A percentile compares a stretch with the other conserved stretches of the same genome.
These are phyloP conservation scores for Drosophila repleta DNA, from an alignment of 1,140 invertebrate species.

Conservation along the genomic window DNA sequence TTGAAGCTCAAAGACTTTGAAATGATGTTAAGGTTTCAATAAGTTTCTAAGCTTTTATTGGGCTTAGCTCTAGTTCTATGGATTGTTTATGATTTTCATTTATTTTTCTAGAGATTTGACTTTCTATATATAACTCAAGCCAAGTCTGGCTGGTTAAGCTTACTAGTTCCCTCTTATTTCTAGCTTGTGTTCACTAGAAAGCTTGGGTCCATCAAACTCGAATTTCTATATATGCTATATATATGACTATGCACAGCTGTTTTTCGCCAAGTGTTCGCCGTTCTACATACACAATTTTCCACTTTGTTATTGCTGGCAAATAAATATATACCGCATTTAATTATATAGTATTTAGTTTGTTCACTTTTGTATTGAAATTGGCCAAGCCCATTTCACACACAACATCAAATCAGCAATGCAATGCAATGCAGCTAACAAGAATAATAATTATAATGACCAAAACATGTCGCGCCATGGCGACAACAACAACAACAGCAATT, in stretches of 20 bases:
- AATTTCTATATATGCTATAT: background rate
- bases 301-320: background rate
- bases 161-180: too few relatives aligned
- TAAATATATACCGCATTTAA: background rate
- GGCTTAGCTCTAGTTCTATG: too few relatives aligned
- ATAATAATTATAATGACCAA: constrained; percentile 73
- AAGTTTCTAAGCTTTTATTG: too few relatives aligned
- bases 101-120: too few relatives aligned
- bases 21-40: too few relatives aligned
- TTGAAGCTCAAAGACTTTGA: too few relatives aligned
- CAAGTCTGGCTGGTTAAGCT: too few relatives aligned
- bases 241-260: background rate
- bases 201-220: too few relatives aligned
- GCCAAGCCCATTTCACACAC: constrained; percentile 22
- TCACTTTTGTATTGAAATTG: constrained; percentile 11
- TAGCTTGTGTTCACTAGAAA: too few relatives aligned
- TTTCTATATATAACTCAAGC: too few relatives aligned
- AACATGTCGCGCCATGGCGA: constrained; percentile 70
- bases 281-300: constrained; percentile 1
- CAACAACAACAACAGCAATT: constrained; percentile 45
- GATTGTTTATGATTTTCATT: too few relatives aligned
- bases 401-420: constrained; percentile 25
- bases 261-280: background rate
- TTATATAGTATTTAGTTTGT: background rate
- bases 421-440: constrained; percentile 36